Conservation (phyloP, 2,113 vertebrate genomes). For the Solenodon paradoxus region DNA sequence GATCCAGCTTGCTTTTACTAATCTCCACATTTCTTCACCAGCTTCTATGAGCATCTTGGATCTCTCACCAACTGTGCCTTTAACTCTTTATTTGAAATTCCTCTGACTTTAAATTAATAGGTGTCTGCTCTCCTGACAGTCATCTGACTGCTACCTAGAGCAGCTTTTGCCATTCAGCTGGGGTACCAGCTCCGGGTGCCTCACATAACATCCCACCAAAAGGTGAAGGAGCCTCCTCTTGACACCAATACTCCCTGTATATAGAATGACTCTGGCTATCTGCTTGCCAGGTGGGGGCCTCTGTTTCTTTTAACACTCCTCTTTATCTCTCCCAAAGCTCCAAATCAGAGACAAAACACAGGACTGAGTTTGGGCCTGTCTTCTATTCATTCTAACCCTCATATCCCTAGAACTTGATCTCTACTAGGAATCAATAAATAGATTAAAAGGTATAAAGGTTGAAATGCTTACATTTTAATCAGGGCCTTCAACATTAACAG, state of each 20-base stretch:
- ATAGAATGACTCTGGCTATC: not conserved
- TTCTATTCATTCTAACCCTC: not conserved
- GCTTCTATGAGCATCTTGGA: not conserved
- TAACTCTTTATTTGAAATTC: not conserved
- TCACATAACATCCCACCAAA: not conserved
- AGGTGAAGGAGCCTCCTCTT: not conserved
- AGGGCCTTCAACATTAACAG: not conserved
- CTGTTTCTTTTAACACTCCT: not conserved
- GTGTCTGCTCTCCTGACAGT: not conserved
- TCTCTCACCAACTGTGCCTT: not conserved
- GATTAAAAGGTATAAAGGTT: not conserved
- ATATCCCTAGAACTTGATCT: not conserved
- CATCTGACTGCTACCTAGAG: not conserved
- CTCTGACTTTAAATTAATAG: slow-evolving; percentile 1
- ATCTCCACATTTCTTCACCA: not conserved
- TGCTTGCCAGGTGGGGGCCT: not conserved
- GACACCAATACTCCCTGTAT: not conserved
- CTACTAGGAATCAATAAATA: not conserved
- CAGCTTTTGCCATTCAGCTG: not conserved
- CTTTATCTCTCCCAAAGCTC: not conserved
- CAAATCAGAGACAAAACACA: not conserved
- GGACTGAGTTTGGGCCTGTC: not conserved
- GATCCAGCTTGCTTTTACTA: not conserved
- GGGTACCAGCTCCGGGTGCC: not conserved
- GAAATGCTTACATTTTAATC: not conserved